Conservation (phyloP, 2,113 vertebrate species). For the Eulemur rufifrons region DNA sequence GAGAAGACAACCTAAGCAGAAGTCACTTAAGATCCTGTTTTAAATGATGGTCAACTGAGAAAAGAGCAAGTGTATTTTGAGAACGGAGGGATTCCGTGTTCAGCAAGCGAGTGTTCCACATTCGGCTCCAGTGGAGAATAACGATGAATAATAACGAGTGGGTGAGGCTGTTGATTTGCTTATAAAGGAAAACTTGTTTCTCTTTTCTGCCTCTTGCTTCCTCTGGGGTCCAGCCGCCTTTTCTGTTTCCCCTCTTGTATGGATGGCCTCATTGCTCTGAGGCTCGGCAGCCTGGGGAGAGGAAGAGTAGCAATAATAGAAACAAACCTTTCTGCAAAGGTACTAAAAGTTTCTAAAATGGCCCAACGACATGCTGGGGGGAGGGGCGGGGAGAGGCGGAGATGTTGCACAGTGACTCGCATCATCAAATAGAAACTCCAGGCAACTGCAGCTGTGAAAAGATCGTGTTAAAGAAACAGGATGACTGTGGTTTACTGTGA, state of each 20-base stretch:
- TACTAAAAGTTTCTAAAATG: slow-evolving; percentile 36
- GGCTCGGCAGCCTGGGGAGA: neutral
- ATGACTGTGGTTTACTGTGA: slow-evolving; percentile 78
- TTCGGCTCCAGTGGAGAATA: neutral
- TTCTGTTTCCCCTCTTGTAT: neutral
- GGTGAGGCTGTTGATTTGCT: neutral
- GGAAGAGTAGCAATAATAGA: neutral
- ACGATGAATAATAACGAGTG: neutral
- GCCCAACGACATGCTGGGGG: neutral
- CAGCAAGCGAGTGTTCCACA: neutral
- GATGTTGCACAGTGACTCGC: neutral
- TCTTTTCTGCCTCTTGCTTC: slow-evolving; percentile 14
- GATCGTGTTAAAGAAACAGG: slow-evolving; percentile 75
- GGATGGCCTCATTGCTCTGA: neutral
- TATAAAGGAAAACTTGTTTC: neutral
- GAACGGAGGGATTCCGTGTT: accelerated
- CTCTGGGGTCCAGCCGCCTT: neutral
- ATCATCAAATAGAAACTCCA: slow-evolving; percentile 59
- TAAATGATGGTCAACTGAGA: neutral
- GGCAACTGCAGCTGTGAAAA: slow-evolving; percentile 74
- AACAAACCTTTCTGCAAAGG: neutral
- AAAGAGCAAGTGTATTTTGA: neutral
- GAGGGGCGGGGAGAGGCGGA: neutral
- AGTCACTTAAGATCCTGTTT: neutral
- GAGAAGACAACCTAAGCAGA: neutral